Conservation (phyloP, 2,888 invertebrate species). For the Sarcophaga subvicina region DNA sequence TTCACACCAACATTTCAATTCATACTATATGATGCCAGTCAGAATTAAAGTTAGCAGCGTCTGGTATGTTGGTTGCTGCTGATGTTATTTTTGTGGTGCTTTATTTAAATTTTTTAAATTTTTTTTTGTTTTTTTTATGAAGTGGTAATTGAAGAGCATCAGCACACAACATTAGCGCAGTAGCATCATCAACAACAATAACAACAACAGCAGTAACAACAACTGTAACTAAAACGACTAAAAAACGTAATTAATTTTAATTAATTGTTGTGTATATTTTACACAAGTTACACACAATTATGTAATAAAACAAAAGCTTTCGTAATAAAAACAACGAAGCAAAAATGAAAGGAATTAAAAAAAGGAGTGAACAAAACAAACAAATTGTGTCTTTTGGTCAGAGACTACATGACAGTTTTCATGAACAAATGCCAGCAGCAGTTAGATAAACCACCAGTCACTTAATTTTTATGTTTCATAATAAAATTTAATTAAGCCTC, state of each 20-base stretch:
- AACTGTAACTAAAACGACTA: conserved; percentile 23
- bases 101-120: neutral
- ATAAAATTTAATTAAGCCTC: neutral
- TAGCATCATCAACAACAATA: neutral
- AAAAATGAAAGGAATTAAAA: neutral
- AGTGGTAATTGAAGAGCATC: conserved; percentile 49
- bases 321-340: neutral
- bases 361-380: neutral
- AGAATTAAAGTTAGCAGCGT: neutral
- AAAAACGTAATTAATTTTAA: conserved; percentile 36
- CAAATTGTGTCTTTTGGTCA: conserved; percentile 6
- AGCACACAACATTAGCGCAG: conserved; percentile 7
- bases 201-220: neutral
- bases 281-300: neutral
- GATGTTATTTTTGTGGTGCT: conserved; percentile 4
- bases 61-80: neutral
- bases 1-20: neutral
- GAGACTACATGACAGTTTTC: neutral
- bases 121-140: neutral
- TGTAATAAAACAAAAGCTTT: conserved; percentile 7
- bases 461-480: neutral
- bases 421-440: neutral
- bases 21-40: neutral
- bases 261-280: conserved; percentile 18
- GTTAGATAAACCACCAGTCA: neutral